Conservation (phyloP, 2,888 invertebrate genomes). For the Tenthredo distinguenda region DNA sequence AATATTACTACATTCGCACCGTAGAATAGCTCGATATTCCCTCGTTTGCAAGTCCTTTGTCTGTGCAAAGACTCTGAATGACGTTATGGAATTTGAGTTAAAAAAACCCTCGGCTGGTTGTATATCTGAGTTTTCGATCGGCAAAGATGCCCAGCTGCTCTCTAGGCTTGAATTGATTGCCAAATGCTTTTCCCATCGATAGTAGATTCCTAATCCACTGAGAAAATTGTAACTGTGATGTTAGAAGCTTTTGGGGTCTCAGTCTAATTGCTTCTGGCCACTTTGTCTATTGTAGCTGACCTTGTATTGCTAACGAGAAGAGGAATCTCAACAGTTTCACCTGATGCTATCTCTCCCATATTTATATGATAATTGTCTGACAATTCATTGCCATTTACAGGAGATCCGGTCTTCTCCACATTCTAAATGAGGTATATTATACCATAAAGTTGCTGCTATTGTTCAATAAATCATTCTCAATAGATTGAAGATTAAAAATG, state of each 20-base stretch:
- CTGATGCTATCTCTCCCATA: slow-evolving; percentile 40
- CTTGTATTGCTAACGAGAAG: slow-evolving; percentile 62
- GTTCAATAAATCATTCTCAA: neutral
- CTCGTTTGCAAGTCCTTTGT: slow-evolving; percentile 63
- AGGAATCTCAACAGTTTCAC: slow-evolving; percentile 53
- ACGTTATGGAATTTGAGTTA: slow-evolving; percentile 65
- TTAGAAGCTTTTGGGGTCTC: neutral
- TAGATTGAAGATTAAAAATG: neutral
- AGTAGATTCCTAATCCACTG: slow-evolving; percentile 66
- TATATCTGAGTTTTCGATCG: slow-evolving; percentile 66
- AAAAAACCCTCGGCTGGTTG: slow-evolving; percentile 66
- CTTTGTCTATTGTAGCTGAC: slow-evolving; percentile 52
- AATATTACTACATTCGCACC: slow-evolving; percentile 63
- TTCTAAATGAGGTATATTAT: neutral
- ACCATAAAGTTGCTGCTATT: neutral
- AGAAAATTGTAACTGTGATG: slow-evolving; percentile 27
- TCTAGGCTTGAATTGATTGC: slow-evolving; percentile 30
- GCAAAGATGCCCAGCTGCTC: slow-evolving; percentile 62
- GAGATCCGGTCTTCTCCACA: neutral
- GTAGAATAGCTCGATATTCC: slow-evolving; percentile 70
- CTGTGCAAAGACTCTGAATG: slow-evolving; percentile 68
- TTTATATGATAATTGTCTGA: slow-evolving; percentile 53
- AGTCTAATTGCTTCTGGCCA: neutral
- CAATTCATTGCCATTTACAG: neutral
- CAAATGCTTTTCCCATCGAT: slow-evolving; percentile 68